phyloP scores from a whole-genome alignment of 2,888 invertebrate species.

The Drosophila longiperda region DNA sequence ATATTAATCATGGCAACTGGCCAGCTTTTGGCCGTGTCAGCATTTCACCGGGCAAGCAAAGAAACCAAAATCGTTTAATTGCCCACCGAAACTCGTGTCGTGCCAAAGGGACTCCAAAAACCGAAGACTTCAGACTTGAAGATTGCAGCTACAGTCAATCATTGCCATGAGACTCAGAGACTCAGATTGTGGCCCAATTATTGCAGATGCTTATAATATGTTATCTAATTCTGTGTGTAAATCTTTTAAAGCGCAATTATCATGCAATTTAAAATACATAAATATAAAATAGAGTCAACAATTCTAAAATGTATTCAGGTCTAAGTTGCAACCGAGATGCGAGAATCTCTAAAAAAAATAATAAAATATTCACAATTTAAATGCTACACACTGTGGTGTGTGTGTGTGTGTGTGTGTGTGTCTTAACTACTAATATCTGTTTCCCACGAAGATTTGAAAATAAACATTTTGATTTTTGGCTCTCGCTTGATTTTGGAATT shows the following conservation, averaged over 20 bases:
- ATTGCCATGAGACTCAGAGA: conserved; percentile 68
- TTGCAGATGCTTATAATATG: conserved; percentile 21
- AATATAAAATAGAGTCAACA: conserved; percentile 48
- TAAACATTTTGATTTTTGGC: conserved; percentile 74
- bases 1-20: conserved; percentile 77
- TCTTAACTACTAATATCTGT: conserved; percentile 72
- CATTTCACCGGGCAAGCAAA: conserved; percentile 26
- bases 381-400: conserved; percentile 27
- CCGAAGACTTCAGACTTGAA: conserved; percentile 5
- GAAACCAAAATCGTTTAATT: conserved; percentile 70
- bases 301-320: conserved; percentile 68
- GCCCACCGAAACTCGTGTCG: conserved; percentile 49
- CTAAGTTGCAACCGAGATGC: conserved; percentile 17
- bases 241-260: conserved; percentile 48
- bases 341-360: conserved; percentile 29
- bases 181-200: conserved; percentile 73
- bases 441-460: conserved; percentile 82
- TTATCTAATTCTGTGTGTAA: not conserved
- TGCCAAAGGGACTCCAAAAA: conserved; percentile 1
- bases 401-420: conserved; percentile 28
- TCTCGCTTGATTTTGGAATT: conserved; percentile 26
- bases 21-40: conserved; percentile 34
- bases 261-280: conserved; percentile 46
- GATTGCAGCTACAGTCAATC: conserved; percentile 41
- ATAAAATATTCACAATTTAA: conserved; percentile 33